These are phyloP conservation scores for Rhadina sibilatrix DNA, from an alignment of 2,113 vertebrate species.

Conservation along the genomic window DNA sequence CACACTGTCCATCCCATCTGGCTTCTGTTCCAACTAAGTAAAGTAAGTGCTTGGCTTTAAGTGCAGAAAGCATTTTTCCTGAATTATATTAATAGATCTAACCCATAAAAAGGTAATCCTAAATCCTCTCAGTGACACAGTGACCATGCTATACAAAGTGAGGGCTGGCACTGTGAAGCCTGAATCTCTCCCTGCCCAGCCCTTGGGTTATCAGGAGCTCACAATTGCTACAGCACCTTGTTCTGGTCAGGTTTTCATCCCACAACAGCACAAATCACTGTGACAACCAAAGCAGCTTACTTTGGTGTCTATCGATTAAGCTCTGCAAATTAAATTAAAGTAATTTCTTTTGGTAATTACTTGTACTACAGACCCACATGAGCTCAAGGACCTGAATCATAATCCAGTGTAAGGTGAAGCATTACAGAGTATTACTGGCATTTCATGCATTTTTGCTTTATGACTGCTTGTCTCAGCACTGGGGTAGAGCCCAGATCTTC, in stretches of 20 bases:
- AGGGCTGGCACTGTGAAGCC: neutral
- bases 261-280: neutral
- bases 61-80: neutral
- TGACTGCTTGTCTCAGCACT: neutral
- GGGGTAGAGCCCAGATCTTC: neutral
- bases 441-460: neutral
- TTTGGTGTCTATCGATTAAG: neutral
- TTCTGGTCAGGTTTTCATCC: neutral
- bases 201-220: neutral
- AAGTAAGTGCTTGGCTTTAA: neutral
- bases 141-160: neutral
- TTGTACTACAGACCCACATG: neutral
- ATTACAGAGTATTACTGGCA: neutral
- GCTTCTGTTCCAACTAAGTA: neutral
- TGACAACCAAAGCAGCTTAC: neutral
- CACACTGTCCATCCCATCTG: neutral
- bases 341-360: slow-evolving; percentile 24
- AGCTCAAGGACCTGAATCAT: neutral
- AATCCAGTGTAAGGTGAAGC: neutral
- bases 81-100: neutral
- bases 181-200: neutral
- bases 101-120: neutral
- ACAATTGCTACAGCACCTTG: neutral
- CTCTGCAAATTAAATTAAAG: slow-evolving; percentile 32
- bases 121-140: neutral